Conservation (phyloP, 2,113 vertebrate species). For the Actenoides lindsayi region DNA sequence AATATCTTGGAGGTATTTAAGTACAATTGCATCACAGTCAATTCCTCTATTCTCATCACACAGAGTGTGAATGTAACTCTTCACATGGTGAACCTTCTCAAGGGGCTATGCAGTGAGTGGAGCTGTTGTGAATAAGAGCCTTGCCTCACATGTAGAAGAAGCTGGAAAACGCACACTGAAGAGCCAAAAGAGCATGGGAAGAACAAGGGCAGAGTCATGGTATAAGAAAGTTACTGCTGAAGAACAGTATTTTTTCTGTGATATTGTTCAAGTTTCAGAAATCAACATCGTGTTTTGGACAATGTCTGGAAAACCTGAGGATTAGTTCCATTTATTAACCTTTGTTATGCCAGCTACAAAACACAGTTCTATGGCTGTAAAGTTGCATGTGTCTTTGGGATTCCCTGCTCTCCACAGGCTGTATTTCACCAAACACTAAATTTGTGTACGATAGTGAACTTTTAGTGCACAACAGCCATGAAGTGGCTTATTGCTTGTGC, state of each 20-base stretch:
- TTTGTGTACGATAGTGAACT: neutral
- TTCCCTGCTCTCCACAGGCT: slow-evolving; percentile 4
- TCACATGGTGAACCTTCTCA: neutral
- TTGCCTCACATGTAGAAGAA: neutral
- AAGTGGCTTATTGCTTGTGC: neutral
- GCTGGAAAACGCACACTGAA: neutral
- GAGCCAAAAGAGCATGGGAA: neutral
- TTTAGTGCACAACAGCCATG: neutral
- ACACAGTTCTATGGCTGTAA: neutral
- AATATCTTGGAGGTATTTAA: neutral
- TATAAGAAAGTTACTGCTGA: neutral
- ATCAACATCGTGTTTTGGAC: neutral
- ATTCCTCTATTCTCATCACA: neutral
- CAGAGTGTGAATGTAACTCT: neutral
- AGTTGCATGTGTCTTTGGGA: neutral
- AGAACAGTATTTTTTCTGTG: neutral
- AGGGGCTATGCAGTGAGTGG: neutral
- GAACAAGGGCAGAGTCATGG: neutral
- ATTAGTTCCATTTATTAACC: neutral
- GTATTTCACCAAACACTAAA: neutral
- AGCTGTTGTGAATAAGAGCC: neutral
- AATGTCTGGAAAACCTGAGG: neutral
- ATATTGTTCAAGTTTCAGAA: neutral
- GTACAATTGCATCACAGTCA: neutral
- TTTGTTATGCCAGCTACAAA: neutral